Conservation (phyloP, 2,797 vertebrate species). For the Squalus acanthias region DNA sequence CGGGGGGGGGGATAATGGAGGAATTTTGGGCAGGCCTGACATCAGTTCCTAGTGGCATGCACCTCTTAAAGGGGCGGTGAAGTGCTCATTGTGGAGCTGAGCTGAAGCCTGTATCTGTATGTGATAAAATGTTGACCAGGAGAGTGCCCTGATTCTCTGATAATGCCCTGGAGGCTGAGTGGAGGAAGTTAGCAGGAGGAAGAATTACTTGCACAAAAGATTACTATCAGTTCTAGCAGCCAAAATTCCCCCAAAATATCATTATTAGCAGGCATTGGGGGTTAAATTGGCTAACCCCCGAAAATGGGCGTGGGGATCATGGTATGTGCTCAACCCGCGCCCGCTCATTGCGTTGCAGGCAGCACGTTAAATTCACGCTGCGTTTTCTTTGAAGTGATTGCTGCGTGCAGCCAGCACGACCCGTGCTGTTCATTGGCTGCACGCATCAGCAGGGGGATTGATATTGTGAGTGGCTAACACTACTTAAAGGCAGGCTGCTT, state of each 20-base stretch:
- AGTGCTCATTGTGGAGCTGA: too few species aligned
- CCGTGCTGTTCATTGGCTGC: neutral
- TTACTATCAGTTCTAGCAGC: neutral
- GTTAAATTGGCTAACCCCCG: neutral
- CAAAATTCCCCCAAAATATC: neutral
- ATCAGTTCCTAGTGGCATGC: neutral
- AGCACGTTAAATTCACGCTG: neutral
- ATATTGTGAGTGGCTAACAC: neutral
- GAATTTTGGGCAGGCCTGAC: neutral
- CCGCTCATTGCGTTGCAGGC: neutral
- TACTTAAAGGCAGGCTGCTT: neutral
- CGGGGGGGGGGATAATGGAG: too few species aligned
- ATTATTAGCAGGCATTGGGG: neutral
- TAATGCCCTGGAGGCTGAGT: neutral
- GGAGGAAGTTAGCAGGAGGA: neutral
- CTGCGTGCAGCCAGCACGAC: neutral
- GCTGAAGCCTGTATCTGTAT: neutral
- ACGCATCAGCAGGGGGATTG: neutral
- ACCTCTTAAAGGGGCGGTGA: neutral
- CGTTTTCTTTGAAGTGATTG: neutral
- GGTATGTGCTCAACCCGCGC: neutral
- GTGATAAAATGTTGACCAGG: neutral
- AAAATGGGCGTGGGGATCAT: neutral
- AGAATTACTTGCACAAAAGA: neutral
- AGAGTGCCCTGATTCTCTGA: neutral